Evolutionary conservation across 2,113 vertebrate species (phyloP), one percentile per base, ranked within the genome.

Genomic region (Illadopsis cleaveri): DNA sequence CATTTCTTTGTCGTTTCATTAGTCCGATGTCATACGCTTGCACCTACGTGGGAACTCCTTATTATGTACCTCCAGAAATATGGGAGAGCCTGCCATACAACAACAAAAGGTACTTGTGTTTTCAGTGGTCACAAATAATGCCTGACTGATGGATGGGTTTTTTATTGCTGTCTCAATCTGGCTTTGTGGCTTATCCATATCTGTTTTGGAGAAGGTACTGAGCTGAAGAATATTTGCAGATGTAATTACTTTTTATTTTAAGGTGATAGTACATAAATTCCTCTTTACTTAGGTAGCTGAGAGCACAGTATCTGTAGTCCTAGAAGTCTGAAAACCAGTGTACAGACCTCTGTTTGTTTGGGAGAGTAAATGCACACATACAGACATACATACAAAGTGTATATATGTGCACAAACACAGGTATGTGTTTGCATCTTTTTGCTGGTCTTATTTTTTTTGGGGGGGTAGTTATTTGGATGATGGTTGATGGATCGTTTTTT

Each of bases 41-140:
- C 51, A 97, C 98, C 0, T 99, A 99, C 27, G 98, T 99, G 62
- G 99, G 99, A 82, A 99, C 99, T 20, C 99, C 99, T 14, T 99
- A 99, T 82, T 99, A 99, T 2, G 98, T 99, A 37, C 99, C 99
- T 95, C 99, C 99, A 80, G 99, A 99, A 97, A 98, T 99, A 89
- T 99, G 99, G 99, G 99, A 99, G 90, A 99, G 98, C 94, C 96
- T 97, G 88, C 99, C 99, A 2, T 99, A 99, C 97, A 99, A 99
- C 96, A 99, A 99, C 96, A 99, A 99, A 97, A 99, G 99, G 99
- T 99, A 98, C 31, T 93, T 3, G 0, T 65, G 56, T 85, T 73
- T 84, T 66, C 31, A 20, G 53, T n/a, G 40, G 6, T 54, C 57
- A 44, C 47, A 89, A 30, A 35, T 13, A 48, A 40, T 73, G 37